Base-by-base conservation (phyloP, 2,113 vertebrate species). In the Chloropsis cyanopogon region DNA sequence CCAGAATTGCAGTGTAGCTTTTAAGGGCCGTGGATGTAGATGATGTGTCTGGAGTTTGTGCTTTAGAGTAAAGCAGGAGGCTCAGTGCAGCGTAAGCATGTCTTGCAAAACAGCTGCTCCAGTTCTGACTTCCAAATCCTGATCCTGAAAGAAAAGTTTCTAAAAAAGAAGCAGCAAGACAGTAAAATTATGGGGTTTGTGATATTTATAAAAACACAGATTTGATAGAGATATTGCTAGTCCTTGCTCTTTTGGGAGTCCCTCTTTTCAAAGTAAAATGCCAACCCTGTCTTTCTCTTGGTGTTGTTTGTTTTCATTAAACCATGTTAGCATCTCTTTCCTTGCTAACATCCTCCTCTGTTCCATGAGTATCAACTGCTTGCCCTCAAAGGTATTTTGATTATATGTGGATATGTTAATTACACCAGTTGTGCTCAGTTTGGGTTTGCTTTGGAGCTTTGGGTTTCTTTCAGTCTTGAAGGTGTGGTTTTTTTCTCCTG, bases 391-490 rank as follows among this genome's bases (percentile, higher is more conserved):
- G 65, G 37, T 91, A 33, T 61, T 91, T 82, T 87, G 52, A 85
- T 84, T 94, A 14, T 84, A 76, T 11, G 7, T 59, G 5, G 19
- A 11, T 91, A 78, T 76, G 84, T 79, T 91, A 96, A 84, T 91
- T 56, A 94, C 57, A 57, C 14, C 26, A 41, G 31, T 84, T 94
- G 61, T 71, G 18, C 84, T 91, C 65, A 85, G 3, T 79, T 83
- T 87, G 31, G 16, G 8, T 91, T 95, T 95, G n/a, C 50, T 80
- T 95, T 95, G 84, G 84, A 64, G 57, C 17, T 57, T 79, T 93
- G n/a, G 7, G n/a, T 94, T 89, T 91, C 44, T 60, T 90, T 79
- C 66, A 61, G 24, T 82, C 39, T 85, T 76, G 16, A 64, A 44
- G 15, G 1, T 6, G 19, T 26, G n/a, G 35, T 25, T 56, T 39